phyloP scores from a whole-genome alignment of 2,113 vertebrate genomes.

The Microtus richardsoni region DNA sequence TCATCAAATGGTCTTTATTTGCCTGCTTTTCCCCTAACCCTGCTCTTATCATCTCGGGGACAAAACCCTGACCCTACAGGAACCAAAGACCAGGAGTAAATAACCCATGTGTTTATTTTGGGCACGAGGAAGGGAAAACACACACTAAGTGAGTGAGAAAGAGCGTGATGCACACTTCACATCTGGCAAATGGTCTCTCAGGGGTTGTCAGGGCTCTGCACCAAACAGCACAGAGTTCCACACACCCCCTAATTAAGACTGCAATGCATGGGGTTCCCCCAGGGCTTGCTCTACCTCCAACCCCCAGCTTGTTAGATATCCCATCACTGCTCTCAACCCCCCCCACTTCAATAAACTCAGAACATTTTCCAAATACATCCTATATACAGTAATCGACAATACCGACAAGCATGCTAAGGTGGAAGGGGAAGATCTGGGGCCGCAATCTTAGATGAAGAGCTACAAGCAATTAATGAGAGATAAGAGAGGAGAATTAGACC shows the following conservation, averaged over 20 bases:
- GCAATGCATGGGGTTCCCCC: background rate
- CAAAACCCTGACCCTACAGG: background rate
- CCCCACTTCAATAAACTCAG: background rate
- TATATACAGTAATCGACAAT: background rate
- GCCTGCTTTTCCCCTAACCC: background rate
- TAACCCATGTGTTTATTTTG: background rate
- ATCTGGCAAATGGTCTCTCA: background rate
- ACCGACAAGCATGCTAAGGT: background rate
- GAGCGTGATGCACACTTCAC: background rate
- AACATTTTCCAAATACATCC: slow-evolving; percentile 1
- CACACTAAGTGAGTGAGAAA: background rate
- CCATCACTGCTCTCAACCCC: background rate
- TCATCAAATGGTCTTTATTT: background rate
- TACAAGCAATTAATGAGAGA: background rate
- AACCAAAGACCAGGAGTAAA: background rate
- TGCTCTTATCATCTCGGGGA: background rate
- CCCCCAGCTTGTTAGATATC: background rate
- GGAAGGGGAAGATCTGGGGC: background rate
- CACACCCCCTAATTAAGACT: background rate
- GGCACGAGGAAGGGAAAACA: background rate
- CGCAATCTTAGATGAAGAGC: background rate
- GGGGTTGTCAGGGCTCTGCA: background rate
- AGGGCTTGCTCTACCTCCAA: background rate
- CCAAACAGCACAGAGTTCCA: background rate
- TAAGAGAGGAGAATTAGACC: background rate